A percentile compares a stretch with the other conserved stretches of the same genome.
These are phyloP conservation scores for Tonatia bakeri DNA, from an alignment of 2,113 vertebrate genomes.

Conservation along the genomic window DNA sequence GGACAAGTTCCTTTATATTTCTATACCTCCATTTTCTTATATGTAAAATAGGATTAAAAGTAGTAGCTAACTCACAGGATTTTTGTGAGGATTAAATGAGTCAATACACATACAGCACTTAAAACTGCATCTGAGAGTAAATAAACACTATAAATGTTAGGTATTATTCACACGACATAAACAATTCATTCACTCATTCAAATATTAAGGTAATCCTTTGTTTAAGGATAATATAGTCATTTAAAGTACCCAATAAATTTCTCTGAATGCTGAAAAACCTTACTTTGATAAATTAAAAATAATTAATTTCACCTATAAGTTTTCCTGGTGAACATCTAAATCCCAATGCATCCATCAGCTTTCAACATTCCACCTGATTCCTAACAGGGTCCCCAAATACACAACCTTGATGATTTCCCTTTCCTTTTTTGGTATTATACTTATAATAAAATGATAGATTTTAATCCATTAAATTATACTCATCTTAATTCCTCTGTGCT, in stretches of 20 bases:
- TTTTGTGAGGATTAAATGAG: neutral
- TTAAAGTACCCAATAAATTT: neutral
- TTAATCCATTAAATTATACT: neutral
- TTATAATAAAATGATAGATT: neutral
- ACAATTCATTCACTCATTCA: neutral
- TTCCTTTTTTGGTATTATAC: neutral
- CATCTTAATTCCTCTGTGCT: neutral
- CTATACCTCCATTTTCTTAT: neutral
- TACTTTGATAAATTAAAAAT: neutral
- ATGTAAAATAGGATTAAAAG: neutral
- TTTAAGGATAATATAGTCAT: neutral
- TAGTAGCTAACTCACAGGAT: neutral
- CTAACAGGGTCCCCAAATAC: neutral
- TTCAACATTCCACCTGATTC: neutral
- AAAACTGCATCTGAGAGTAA: neutral
- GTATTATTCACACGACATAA: neutral
- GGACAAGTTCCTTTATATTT: neutral
- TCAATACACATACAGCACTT: neutral
- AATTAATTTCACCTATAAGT: neutral
- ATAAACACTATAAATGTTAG: neutral
- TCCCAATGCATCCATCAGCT: neutral
- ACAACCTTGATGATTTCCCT: neutral
- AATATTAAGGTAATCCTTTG: neutral
- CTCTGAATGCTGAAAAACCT: neutral
- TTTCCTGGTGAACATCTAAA: neutral